Conservation (phyloP, 1,140 invertebrate genomes). For the Bombus waltoni region DNA sequence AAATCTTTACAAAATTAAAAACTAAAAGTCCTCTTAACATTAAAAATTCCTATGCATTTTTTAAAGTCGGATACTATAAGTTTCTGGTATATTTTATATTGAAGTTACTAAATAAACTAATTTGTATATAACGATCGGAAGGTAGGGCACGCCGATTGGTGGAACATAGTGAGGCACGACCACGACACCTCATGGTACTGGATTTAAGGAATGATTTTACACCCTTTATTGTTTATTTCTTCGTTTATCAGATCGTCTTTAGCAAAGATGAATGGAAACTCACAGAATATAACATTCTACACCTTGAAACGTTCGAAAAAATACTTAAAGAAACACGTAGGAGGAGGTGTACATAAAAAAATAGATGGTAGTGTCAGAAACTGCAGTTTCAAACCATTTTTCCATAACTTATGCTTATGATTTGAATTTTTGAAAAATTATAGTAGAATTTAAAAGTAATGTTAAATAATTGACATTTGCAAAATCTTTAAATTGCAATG, state of each 20-base stretch:
- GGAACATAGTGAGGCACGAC: slow-evolving; percentile 3
- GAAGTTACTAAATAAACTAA: neutral
- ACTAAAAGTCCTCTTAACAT: neutral
- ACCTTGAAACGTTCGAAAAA: neutral
- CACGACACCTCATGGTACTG: slow-evolving; percentile 22
- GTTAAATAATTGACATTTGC: neutral
- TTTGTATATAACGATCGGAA: slow-evolving; percentile 47
- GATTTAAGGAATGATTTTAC: slow-evolving; percentile 41
- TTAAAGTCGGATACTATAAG: neutral
- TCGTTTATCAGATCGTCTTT: slow-evolving; percentile 16
- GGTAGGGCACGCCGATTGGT: slow-evolving; percentile 32
- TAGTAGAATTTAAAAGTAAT: neutral
- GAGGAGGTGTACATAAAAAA: neutral
- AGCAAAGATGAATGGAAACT: neutral
- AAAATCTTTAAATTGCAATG: too few relatives aligned
- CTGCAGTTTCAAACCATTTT: neutral
- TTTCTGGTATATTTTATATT: neutral
- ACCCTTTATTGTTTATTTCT: neutral
- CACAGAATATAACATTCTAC: too few relatives aligned
- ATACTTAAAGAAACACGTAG: neutral
- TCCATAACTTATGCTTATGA: neutral
- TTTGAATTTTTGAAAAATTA: neutral
- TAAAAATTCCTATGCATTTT: neutral
- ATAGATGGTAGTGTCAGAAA: neutral
- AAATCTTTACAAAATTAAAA: neutral